These are phyloP conservation scores for Schizotus pectinicornis DNA, from an alignment of 2,888 invertebrate species.

Conservation along the genomic window DNA sequence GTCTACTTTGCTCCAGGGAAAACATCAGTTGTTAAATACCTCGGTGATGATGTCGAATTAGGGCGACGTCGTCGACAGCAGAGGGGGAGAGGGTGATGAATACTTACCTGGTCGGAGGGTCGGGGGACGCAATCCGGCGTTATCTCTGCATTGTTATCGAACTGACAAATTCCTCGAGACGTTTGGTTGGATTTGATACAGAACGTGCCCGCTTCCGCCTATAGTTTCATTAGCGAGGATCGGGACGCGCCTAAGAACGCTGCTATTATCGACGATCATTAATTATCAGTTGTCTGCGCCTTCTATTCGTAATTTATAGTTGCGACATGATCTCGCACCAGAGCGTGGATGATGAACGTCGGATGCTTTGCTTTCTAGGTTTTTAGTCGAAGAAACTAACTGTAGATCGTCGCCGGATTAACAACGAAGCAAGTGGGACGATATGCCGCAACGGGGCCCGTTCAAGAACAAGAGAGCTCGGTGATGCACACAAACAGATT, in stretches of 20 bases:
- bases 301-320: constrained; percentile 22
- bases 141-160: too few species aligned
- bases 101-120: too few species aligned
- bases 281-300: constrained; percentile 26
- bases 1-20: constrained; percentile 13
- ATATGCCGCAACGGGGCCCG: not conserved
- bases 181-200: too few species aligned
- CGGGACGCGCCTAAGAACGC: not conserved
- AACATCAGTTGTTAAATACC: not conserved
- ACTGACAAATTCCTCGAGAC: too few species aligned
- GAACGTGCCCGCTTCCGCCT: too few species aligned
- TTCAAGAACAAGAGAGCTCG: not conserved
- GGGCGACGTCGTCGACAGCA: not conserved
- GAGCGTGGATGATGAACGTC: constrained; percentile 24
- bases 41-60: not conserved
- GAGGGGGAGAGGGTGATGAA: constrained; percentile 2
- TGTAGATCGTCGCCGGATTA: constrained; percentile 21
- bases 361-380: constrained; percentile 19
- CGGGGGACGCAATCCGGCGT: too few species aligned
- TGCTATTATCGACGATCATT: constrained; percentile 22
- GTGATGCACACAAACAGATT: not conserved
- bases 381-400: constrained; percentile 20
- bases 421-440: constrained; percentile 19
- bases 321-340: constrained; percentile 21
- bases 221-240: too few species aligned